Evolutionary conservation across 1,140 invertebrate genomes (phyloP).

Genomic region (Microplitis mediator): DNA sequence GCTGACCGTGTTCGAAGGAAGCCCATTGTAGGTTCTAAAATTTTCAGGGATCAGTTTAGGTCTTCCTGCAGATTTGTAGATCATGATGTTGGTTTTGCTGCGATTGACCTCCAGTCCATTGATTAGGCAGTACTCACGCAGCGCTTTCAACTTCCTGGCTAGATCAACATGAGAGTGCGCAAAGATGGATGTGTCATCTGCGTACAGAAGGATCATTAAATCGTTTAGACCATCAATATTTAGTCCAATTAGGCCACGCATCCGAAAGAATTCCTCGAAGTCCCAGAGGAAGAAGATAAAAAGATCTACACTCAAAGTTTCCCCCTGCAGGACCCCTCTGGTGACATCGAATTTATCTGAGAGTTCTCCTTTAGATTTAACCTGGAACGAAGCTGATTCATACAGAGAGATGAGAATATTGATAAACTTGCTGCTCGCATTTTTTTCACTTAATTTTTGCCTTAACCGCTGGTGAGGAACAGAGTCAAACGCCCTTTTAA

Average conservation of each 20-base stretch:
- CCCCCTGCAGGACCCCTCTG: conserved; percentile 30
- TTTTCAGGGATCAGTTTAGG: neutral
- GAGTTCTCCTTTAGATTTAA: neutral
- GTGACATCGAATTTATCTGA: neutral
- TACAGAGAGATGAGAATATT: neutral
- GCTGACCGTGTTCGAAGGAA: conserved; percentile 9
- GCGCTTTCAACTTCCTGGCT: conserved; percentile 3
- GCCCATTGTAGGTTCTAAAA: neutral
- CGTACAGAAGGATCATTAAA: neutral
- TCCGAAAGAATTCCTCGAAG: conserved; percentile 30
- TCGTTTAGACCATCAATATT: conserved; percentile 2
- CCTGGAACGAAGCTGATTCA: neutral
- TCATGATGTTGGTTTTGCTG: neutral
- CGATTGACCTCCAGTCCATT: neutral
- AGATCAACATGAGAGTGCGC: conserved; percentile 5
- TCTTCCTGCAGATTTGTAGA: conserved; percentile 23
- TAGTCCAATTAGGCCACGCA: conserved; percentile 25
- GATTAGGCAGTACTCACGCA: neutral
- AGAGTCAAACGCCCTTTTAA: conserved; percentile 8
- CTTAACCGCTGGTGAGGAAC: conserved; percentile 8
- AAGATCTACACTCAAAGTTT: conserved; percentile 21
- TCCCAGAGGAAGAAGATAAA: conserved; percentile 31
- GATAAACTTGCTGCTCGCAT: neutral
- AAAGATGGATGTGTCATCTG: neutral
- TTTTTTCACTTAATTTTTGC: conserved; percentile 1